These are phyloP conservation scores for Otocyon megalotis DNA, from an alignment of 2,113 vertebrate species.

Conservation along the genomic window DNA sequence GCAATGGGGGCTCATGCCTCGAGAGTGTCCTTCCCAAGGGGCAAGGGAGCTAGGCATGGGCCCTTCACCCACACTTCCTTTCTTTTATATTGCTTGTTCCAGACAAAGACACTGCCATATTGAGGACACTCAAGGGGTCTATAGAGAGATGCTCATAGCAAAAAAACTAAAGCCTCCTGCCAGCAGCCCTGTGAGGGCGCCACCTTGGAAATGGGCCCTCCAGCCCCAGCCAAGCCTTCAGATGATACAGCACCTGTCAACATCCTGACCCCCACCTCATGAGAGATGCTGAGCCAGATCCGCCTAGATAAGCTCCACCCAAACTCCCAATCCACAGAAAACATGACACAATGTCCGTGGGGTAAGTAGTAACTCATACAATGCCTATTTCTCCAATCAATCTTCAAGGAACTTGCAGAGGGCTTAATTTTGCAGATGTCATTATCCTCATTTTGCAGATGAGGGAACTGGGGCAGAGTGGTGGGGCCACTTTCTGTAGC, in stretches of 20 bases:
- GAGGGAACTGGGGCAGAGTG: background rate
- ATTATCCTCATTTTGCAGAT: background rate
- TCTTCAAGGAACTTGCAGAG: too few relatives aligned
- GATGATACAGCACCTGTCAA: background rate
- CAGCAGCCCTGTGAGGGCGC: background rate
- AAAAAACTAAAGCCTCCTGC: background rate
- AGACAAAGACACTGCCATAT: background rate
- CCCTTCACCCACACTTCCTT: background rate
- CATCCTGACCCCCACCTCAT: background rate
- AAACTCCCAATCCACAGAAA: background rate
- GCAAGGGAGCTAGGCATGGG: background rate
- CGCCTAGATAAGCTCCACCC: background rate
- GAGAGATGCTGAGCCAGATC: background rate
- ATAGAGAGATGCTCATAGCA: background rate
- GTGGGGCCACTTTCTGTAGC: background rate
- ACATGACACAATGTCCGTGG: background rate
- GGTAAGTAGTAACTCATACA: background rate
- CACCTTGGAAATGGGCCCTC: background rate
- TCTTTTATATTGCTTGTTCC: background rate
- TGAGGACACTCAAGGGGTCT: background rate
- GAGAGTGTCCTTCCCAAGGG: rapidly evolving
- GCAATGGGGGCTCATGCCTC: background rate
- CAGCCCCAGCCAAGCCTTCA: background rate
- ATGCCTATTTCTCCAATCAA: rapidly evolving
- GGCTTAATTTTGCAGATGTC: background rate